Evolutionary conservation across 1,140 invertebrate species (phyloP), one percentile per base, ranked within the genome.

Genomic region (Lamellibrachia luymesi): DNA sequence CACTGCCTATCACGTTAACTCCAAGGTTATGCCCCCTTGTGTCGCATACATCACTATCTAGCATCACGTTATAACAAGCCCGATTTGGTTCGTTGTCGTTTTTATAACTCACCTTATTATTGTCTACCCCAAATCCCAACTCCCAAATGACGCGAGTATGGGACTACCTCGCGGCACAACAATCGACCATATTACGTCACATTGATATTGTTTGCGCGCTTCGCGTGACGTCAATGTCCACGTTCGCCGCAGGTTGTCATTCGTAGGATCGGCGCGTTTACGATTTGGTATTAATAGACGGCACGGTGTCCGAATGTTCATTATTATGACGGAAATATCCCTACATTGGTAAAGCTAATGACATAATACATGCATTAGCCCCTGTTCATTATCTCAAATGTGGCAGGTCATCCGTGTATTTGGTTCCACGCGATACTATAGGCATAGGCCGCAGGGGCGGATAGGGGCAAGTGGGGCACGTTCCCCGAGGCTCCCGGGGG

Each of bases 41-140:
- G 64, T 80, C 13, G 64, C 17, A 22, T 4, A 22, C 25, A 22
- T 80, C 17, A 22, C 13, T 80, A 80, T 22, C 25, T 80, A 80
- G 25, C 64, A 2, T 80, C 64, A 80, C 64, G 17, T 80, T 22
- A 80, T 38, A 80, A 22, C 64, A 80, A 17, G 1, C 64, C 64
- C 64, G 64, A 22, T 80, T 10, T 17, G 13, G 64, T 22, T 22
- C 64, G 17, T 80, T 22, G 64, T 22, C 25, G 64, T 80, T 80
- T 56, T 56, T 80, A 22, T 80, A 38, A 80, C 64, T 80, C 64
- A 80, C 64, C 64, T 80, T 80, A 0, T 80, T 80, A 80, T 80
- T 80, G 64, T 80, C 64, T 80, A 80, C 64, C 64, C 64, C 64
- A 80, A 80, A 80, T 80, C 64, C 64, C 64, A 80, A 80, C 64